Evolutionary conservation across 2,888 invertebrate genomes (phyloP).

Genomic region (Apamea sordens): DNA sequence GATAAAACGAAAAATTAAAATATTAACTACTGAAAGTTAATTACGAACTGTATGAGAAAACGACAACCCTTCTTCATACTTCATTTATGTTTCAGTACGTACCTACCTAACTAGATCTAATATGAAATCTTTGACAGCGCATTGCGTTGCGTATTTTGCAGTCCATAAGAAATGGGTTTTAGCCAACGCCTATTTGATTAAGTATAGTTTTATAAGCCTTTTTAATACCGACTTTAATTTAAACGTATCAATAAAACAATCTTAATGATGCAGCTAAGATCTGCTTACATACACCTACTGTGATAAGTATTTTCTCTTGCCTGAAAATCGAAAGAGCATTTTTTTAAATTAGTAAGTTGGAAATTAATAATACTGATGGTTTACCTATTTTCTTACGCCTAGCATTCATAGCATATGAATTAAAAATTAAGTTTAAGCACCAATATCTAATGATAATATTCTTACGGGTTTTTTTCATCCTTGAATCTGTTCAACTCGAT

Average conservation of each 20-base stretch:
- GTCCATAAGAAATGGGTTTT: conserved; percentile 30
- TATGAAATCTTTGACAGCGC: conserved; percentile 22
- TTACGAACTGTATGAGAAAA: neutral
- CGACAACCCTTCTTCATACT: neutral
- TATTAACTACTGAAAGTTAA: neutral
- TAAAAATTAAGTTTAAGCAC: neutral
- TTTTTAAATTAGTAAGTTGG: neutral
- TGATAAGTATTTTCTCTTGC: neutral
- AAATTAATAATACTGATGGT: neutral
- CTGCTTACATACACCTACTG: neutral
- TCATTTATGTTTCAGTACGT: conserved; percentile 18
- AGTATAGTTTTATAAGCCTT: conserved; percentile 9
- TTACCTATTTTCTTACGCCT: neutral
- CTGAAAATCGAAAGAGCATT: neutral
- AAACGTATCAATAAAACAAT: neutral
- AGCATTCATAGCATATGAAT: neutral
- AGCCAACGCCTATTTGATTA: conserved; percentile 59
- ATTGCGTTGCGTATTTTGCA: conserved; percentile 30
- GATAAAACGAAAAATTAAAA: conserved; percentile 4
- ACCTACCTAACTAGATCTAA: conserved; percentile 5
- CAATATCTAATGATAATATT: conserved; percentile 2
- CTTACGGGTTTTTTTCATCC: neutral
- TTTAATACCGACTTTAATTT: neutral
- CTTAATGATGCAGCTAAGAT: neutral
- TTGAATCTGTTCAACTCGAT: conserved; percentile 4